Conservation (phyloP, 2,888 invertebrate species). For the Philaethria dido region DNA sequence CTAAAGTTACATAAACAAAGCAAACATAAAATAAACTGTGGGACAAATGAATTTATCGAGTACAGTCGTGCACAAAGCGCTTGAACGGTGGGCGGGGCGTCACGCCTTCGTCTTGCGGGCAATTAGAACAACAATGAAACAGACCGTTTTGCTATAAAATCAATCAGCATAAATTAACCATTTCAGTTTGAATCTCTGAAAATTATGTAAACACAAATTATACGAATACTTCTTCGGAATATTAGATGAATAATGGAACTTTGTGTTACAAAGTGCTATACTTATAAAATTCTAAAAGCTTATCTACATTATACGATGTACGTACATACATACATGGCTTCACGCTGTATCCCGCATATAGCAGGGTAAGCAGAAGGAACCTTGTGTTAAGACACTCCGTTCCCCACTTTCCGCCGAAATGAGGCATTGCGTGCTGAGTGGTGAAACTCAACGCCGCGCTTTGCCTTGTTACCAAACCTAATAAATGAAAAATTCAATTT, state of each 20-base stretch:
- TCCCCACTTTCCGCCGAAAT: too few relatives aligned
- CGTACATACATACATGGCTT: too few relatives aligned
- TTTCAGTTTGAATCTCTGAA: conserved; percentile 40
- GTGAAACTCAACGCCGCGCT: too few relatives aligned
- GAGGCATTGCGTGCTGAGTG: too few relatives aligned
- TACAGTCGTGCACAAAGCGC: conserved; percentile 67
- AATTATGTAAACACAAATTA: conserved; percentile 40
- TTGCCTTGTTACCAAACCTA: too few relatives aligned
- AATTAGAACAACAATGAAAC: conserved; percentile 69
- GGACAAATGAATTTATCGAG: conserved; percentile 61
- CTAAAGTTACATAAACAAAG: conserved; percentile 73
- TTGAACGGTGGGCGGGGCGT: conserved; percentile 69
- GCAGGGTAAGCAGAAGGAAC: too few relatives aligned
- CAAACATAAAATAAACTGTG: conserved; percentile 65
- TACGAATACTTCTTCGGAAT: conserved; percentile 4
- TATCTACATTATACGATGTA: background rate
- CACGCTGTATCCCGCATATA: too few relatives aligned
- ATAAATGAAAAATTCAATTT: too few relatives aligned
- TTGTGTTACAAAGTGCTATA: background rate
- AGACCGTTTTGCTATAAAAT: conserved; percentile 65
- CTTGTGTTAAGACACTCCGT: too few relatives aligned
- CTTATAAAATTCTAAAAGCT: background rate
- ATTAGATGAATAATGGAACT: conserved; percentile 6
- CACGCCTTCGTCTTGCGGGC: conserved; percentile 71
- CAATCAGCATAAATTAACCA: conserved; percentile 64